Conservation (phyloP, 1,140 invertebrate species). For the Pseudomyrmex flavicornis region DNA sequence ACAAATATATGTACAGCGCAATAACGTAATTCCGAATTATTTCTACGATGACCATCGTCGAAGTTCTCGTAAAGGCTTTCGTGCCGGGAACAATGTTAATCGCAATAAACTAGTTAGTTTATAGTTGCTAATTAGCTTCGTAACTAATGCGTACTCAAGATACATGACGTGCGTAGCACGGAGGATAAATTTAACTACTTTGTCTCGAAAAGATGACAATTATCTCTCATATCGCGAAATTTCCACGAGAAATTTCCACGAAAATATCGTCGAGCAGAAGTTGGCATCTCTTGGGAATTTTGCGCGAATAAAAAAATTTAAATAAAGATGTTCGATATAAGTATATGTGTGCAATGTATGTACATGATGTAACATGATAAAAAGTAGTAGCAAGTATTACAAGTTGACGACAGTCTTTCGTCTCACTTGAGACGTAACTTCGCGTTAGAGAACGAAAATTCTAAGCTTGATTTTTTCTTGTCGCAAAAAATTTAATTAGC, state of each 20-base stretch:
- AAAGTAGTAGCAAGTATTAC: background rate
- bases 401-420: background rate
- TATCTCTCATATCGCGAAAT: background rate
- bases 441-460: background rate
- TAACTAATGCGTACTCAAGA: background rate
- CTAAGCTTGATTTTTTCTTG: background rate
- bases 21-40: background rate
- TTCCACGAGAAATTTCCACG: background rate
- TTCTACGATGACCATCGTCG: background rate
- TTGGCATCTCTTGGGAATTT: background rate
- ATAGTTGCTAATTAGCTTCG: slow-evolving; percentile 14
- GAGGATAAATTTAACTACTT: slow-evolving; percentile 35
- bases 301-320: background rate
- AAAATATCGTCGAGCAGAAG: background rate
- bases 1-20: background rate
- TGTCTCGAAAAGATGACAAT: slow-evolving; percentile 1
- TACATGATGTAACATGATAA: background rate
- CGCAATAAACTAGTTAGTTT: slow-evolving; percentile 50
- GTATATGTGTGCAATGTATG: background rate
- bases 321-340: slow-evolving; percentile 22
- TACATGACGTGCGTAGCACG: background rate
- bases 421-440: background rate
- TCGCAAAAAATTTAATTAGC: background rate
- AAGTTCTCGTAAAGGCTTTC: background rate
- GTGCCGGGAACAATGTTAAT: slow-evolving; percentile 3